phyloP scores from a whole-genome alignment of 2,797 vertebrate genomes.

The Rallus crepitans region DNA sequence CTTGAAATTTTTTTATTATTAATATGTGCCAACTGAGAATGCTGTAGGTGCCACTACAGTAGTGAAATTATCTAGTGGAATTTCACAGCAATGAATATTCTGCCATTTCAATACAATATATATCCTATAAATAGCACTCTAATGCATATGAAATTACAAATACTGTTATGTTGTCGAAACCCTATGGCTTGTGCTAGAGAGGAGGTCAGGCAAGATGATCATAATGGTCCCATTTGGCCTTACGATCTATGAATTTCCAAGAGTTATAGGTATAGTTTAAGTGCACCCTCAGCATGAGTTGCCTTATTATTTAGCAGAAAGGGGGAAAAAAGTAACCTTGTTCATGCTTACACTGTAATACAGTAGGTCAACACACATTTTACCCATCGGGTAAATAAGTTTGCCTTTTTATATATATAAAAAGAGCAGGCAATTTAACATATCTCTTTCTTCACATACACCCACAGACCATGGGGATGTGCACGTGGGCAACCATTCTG shows the following conservation, averaged over 20 bases:
- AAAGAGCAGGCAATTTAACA: not conserved
- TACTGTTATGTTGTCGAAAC: conserved; percentile 53
- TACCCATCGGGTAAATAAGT: not conserved
- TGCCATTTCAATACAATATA: conserved; percentile 45
- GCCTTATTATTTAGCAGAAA: conserved; percentile 67
- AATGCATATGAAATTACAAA: conserved; percentile 61
- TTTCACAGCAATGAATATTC: conserved; percentile 41
- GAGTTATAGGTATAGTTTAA: conserved; percentile 63
- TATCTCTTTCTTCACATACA: not conserved
- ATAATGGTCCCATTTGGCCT: conserved; percentile 64
- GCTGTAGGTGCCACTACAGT: not conserved
- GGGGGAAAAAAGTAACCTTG: conserved; percentile 14
- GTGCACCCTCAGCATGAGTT: conserved; percentile 59
- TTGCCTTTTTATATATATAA: not conserved
- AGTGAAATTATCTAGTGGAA: conserved; percentile 31
- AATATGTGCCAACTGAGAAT: not conserved
- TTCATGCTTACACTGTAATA: not conserved
- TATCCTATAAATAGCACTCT: conserved; percentile 51
- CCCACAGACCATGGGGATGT: not conserved
- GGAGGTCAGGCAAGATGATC: conserved; percentile 64
- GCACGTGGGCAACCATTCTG: not conserved
- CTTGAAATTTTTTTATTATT: not conserved
- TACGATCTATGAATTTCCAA: conserved; percentile 63
- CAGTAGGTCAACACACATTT: conserved; percentile 20
- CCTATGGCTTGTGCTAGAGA: conserved; percentile 58